Base-by-base conservation (phyloP, 2,113 vertebrate species). In the rabbit (Oryctolagus cuniculus) region DNA sequence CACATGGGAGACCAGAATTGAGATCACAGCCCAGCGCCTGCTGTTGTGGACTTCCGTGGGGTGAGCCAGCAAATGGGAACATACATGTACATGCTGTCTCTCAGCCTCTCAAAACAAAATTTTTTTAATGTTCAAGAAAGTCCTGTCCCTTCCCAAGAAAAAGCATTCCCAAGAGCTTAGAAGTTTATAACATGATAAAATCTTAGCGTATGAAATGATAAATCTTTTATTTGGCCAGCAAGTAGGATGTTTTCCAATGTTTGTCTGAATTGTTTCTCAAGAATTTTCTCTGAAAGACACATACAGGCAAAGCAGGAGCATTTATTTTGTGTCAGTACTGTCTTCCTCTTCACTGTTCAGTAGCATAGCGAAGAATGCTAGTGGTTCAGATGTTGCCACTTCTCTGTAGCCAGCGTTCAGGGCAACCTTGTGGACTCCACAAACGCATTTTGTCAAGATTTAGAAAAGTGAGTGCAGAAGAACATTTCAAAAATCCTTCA, bases 281-380 rank as follows among this genome's bases (percentile, higher is more conserved):
- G 12, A 22, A 81, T 74, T 93, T 96, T 38, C 38, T 90, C 87
- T 90, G 80, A 90, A 92, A 96, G 72, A 84, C 70, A n/a, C 27
- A 44, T 69, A 49, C 9, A 27, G 29, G 34, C 84, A 36, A 89
- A 55, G 29, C 17, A 75, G 66, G 31, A 85, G 3, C 66, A 24
- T 78, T 70, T 90, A 27, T 25, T 16, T 94, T 5, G 31, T 84
- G 27, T 51, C 12, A 10, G 38, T 70, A 49, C 31, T 51, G 0
- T 75, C 75, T 78, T 64, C 78, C 70, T 70, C 63, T 36, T 19
- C 25, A 2, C 34, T 67, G 29, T 63, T n/a, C 34, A 27, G 21
- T 17, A 51, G 61, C 58, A 22, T 38, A 27, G 61, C 38, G 64
- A 93, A 70, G 80, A 84, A 81, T 77, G 66, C 34, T 25, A 58